Evolutionary conservation across 2,113 vertebrate genomes (phyloP).

Genomic region (Crotalus tigris): DNA sequence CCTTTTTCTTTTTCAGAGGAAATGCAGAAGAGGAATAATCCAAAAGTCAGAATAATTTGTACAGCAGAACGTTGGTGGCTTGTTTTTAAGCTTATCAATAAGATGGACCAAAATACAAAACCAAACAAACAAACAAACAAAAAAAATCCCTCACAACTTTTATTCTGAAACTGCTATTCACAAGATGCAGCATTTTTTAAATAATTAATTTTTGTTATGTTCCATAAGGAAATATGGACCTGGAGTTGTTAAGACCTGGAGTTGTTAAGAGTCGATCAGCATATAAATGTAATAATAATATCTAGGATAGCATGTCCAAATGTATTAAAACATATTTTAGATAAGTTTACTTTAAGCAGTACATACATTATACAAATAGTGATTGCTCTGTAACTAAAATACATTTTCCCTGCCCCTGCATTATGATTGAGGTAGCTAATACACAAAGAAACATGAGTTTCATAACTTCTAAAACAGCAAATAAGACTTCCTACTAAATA

Average conservation of each 20-base stretch:
- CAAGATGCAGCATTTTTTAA: not conserved
- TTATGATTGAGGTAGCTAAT: no score
- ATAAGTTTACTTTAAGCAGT: not conserved
- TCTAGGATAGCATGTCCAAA: not conserved
- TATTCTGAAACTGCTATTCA: not conserved
- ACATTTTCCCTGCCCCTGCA: no score
- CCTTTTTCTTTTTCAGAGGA: not conserved
- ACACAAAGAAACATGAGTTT: no score
- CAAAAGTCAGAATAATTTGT: not conserved
- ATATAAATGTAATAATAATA: not conserved
- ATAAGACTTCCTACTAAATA: not conserved
- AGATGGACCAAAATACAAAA: not conserved
- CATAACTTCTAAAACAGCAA: not conserved
- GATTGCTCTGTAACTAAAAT: no score
- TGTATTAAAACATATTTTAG: not conserved
- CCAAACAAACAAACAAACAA: not conserved
- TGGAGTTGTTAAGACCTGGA: not conserved
- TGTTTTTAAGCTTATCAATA: not conserved
- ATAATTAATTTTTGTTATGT: not conserved
- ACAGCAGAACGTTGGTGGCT: not conserved
- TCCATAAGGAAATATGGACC: not conserved
- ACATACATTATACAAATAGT: not conserved
- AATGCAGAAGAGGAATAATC: not conserved
- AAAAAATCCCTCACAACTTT: not conserved
- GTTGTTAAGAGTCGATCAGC: not conserved